Evolutionary conservation across 2,113 vertebrate species (phyloP).

Genomic region (Himantopus leucocephalus): DNA sequence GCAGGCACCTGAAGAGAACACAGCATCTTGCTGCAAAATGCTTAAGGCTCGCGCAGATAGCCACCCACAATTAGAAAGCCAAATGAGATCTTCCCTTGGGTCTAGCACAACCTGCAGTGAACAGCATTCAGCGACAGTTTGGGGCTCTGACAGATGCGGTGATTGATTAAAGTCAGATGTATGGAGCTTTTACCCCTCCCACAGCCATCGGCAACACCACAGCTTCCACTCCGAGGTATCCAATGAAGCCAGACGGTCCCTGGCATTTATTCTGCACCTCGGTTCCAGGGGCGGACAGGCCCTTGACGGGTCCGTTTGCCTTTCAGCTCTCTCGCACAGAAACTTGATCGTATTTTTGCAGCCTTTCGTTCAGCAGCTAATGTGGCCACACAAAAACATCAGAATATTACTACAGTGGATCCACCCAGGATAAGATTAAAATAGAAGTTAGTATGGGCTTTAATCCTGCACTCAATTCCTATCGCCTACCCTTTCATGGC

Average conservation of each 20-base stretch:
- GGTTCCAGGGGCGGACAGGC: not conserved
- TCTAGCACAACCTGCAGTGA: not conserved
- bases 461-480: fast-evolving
- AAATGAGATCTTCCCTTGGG: not conserved
- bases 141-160: not conserved
- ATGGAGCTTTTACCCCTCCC: not conserved
- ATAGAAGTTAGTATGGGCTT: not conserved
- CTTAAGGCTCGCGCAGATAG: fast-evolving
- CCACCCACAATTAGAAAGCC: not conserved
- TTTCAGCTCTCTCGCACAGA: not conserved
- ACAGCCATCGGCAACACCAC: not conserved
- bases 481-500: not conserved
- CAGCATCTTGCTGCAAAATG: not conserved
- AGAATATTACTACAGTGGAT: not conserved
- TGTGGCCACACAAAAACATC: not conserved
- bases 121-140: fast-evolving
- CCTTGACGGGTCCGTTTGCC: not conserved
- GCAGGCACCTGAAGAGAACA: not conserved
- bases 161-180: not conserved
- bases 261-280: not conserved
- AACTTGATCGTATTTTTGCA: not conserved
- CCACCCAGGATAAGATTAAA: not conserved
- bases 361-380: not conserved
- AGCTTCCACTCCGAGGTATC: not conserved
- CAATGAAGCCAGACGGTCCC: not conserved